Conservation (phyloP, 2,113 vertebrate genomes). For the Chunga burmeisteri region DNA sequence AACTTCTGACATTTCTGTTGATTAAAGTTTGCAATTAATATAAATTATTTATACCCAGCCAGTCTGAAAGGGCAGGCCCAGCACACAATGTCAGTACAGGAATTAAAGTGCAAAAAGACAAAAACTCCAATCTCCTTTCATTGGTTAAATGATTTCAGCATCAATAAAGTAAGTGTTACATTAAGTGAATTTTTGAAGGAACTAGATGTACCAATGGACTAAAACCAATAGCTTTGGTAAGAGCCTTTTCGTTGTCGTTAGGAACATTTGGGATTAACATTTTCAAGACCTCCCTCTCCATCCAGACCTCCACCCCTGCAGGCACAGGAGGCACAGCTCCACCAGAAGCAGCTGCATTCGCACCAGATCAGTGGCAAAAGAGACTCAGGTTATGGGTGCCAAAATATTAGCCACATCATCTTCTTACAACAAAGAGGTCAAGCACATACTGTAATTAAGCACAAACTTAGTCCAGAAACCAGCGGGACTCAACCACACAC, state of each 20-base stretch:
- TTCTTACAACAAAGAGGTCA: not conserved
- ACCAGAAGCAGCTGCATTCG: not conserved
- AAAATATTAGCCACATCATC: not conserved
- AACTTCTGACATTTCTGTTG: not conserved
- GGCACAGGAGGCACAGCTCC: not conserved
- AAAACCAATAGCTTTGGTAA: not conserved
- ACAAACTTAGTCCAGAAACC: not conserved
- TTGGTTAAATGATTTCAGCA: not conserved
- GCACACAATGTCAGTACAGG: not conserved
- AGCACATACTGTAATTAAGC: not conserved
- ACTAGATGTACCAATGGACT: not conserved
- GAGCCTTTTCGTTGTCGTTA: not conserved
- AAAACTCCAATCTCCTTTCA: not conserved
- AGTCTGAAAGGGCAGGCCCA: not conserved
- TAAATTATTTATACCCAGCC: not conserved
- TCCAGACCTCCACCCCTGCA: not conserved
- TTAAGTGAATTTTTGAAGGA: not conserved
- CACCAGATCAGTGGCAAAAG: not conserved
- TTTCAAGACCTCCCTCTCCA: not conserved
- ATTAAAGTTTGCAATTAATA: conserved; percentile 13
- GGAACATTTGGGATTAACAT: not conserved
- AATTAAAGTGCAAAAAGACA: not conserved
- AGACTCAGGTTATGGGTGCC: not conserved
- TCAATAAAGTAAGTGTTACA: not conserved
- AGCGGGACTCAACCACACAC: not conserved